Evolutionary conservation across 2,888 invertebrate genomes (phyloP).

Genomic region (Drepana falcataria): DNA sequence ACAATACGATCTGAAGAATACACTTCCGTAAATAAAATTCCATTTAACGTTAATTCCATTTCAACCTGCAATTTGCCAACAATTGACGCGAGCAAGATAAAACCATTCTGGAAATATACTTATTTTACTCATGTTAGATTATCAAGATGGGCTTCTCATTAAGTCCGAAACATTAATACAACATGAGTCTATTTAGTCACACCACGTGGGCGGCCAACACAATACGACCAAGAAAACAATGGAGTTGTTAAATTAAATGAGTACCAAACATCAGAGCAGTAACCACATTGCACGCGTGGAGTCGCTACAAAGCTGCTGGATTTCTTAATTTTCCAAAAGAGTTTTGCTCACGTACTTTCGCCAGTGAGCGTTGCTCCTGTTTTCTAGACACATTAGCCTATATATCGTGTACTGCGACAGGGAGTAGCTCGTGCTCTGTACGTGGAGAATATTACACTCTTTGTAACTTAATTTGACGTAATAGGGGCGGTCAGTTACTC

Average conservation of each 20-base stretch:
- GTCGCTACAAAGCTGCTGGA: not conserved
- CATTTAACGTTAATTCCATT: too few relatives aligned
- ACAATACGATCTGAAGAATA: too few relatives aligned
- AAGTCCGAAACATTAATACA: too few relatives aligned
- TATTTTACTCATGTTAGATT: too few relatives aligned
- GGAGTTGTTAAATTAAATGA: constrained; percentile 3
- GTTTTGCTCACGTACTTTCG: not conserved
- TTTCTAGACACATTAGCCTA: constrained; percentile 16
- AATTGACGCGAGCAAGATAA: too few relatives aligned
- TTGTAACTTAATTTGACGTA: not conserved
- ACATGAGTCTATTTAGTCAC: too few relatives aligned
- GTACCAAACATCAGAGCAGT: not conserved
- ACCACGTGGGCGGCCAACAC: too few relatives aligned
- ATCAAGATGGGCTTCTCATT: too few relatives aligned
- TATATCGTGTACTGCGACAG: constrained; percentile 2
- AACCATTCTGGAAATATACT: too few relatives aligned
- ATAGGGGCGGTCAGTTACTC: not conserved
- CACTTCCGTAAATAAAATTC: too few relatives aligned
- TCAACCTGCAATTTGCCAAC: too few relatives aligned
- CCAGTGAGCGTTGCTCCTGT: constrained; percentile 1
- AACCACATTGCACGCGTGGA: not conserved
- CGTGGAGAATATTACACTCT: not conserved
- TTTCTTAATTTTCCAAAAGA: not conserved
- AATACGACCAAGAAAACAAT: too few relatives aligned
- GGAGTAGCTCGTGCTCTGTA: not conserved